phyloP scores from a whole-genome alignment of 2,113 vertebrate genomes.

The Oncorhynchus keta region DNA sequence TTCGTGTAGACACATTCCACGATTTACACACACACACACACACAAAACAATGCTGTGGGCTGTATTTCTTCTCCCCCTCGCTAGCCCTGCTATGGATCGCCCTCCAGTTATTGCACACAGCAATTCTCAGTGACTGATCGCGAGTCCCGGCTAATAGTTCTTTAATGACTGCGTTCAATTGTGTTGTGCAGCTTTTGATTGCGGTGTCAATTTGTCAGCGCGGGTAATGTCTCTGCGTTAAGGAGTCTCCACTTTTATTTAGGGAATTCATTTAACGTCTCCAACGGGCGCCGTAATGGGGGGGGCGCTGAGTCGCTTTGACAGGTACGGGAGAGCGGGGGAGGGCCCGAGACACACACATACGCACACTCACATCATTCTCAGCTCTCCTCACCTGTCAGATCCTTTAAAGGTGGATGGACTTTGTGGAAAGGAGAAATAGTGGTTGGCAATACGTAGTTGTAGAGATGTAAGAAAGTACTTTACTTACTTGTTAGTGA shows the following conservation, averaged over 20 bases:
- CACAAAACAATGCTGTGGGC: slow-evolving; percentile 24
- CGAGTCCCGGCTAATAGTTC: slow-evolving; percentile 67
- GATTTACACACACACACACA: slow-evolving; percentile 15
- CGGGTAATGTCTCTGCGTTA: slow-evolving; percentile 69
- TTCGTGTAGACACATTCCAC: slow-evolving; percentile 14
- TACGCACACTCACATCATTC: neutral
- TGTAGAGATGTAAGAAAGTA: no score
- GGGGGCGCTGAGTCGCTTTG: neutral
- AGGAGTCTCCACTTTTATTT: slow-evolving; percentile 75
- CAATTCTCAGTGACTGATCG: slow-evolving; percentile 72
- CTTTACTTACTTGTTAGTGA: neutral
- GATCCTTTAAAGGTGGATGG: no score
- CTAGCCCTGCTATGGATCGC: slow-evolving; percentile 11
- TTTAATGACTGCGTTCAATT: slow-evolving; percentile 82
- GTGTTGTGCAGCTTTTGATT: slow-evolving; percentile 84
- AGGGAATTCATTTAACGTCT: slow-evolving; percentile 73
- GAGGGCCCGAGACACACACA: neutral
- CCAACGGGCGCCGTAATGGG: slow-evolving; percentile 20
- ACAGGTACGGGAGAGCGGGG: neutral
- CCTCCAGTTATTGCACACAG: slow-evolving; percentile 62
- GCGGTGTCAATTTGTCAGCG: slow-evolving; percentile 81
- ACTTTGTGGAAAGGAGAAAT: no score
- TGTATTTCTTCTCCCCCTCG: slow-evolving; percentile 53
- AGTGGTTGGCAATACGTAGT: no score
- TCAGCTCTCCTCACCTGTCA: neutral